Base-by-base conservation (phyloP, 2,888 invertebrate species). In the Panorpa germanica region DNA sequence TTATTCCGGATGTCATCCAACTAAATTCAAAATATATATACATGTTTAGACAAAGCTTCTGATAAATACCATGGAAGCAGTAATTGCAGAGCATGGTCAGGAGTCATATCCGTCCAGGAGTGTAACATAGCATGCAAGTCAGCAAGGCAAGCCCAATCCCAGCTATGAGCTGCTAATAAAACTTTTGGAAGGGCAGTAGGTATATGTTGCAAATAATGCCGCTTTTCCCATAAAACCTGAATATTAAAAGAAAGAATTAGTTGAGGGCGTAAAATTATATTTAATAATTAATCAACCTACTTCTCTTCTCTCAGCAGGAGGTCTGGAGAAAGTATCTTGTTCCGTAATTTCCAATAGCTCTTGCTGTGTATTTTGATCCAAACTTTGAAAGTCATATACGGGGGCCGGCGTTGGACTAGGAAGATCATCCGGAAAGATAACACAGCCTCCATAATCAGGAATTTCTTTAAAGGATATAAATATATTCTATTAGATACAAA, bases 191-290 rank as follows among this genome's bases (percentile, higher is more conserved):
- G 49, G 0, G 90, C 90, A 44, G 77, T 70, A 0, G 91, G 80
- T 39, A 80, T 65, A 31, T 76, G 67, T 35, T 81, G 74, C 29
- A 95, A 58, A 51, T 90, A 90, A 49, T 88, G 77, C 3, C 93
- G 70, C 47, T 90, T 90, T 46, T 88, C 86, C 93, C 93, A 95
- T 43, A 95, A 61, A 28, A 88, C 74, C 62, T 73, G 8, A 12
- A 12, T 10, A n/a, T 14, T 4, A 8, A 23, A 9, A 30, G 5
- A 16, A 15, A 10, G 11, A 26, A 16, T 10, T 10, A 9, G 26
- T 25, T 29, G 14, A 14, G 9, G 12, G n/a, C n/a, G n/a, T n/a
- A n/a, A n/a, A n/a, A n/a, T n/a, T n/a, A n/a, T 4, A 7, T 30
- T 17, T 23, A 15, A 35, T 33, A 29, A 22, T 2, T 20, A 34